A percentile compares a stretch with the other conserved stretches of the same genome.
Conservation (phyloP, 1,140 invertebrate genomes). For the Halesus radiatus region DNA sequence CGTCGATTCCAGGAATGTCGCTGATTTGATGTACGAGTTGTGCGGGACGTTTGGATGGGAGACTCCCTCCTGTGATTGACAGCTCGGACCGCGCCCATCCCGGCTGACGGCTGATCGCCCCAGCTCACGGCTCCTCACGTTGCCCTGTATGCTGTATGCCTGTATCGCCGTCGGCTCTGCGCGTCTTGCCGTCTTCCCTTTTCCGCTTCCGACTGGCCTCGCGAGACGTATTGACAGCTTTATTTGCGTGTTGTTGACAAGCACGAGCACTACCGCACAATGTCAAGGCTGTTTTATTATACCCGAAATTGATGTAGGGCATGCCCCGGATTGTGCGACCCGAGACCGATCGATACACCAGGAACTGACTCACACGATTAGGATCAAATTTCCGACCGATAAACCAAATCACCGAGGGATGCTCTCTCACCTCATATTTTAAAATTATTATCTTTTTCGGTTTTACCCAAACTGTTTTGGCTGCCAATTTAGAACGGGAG, state of each 20-base stretch:
- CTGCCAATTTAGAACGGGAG: no score
- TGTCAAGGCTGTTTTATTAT: conserved; percentile 56
- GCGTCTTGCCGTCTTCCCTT: no score
- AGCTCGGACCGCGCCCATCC: conserved; percentile 39
- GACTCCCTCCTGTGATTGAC: conserved; percentile 27
- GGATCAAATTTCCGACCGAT: neutral
- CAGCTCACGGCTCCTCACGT: neutral
- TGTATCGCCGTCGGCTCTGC: no score
- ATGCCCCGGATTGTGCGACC: conserved; percentile 23
- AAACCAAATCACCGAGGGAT: neutral
- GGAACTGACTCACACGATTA: neutral
- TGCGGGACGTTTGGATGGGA: conserved; percentile 30
- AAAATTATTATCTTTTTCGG: no score
- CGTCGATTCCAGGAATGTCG: conserved; percentile 47
- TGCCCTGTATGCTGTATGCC: neutral
- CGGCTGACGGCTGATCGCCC: neutral
- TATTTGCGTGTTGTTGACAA: conserved; percentile 51
- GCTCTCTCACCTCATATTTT: no score
- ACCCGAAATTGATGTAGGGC: conserved; percentile 50
- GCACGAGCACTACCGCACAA: conserved; percentile 43
- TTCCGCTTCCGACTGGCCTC: conserved; percentile 32
- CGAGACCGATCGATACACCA: conserved; percentile 25
- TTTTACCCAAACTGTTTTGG: no score
- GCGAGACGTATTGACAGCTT: conserved; percentile 51
- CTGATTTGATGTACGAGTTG: conserved; percentile 45